Evolutionary conservation across 2,113 vertebrate species (phyloP).

Genomic region (Puma concolor): DNA sequence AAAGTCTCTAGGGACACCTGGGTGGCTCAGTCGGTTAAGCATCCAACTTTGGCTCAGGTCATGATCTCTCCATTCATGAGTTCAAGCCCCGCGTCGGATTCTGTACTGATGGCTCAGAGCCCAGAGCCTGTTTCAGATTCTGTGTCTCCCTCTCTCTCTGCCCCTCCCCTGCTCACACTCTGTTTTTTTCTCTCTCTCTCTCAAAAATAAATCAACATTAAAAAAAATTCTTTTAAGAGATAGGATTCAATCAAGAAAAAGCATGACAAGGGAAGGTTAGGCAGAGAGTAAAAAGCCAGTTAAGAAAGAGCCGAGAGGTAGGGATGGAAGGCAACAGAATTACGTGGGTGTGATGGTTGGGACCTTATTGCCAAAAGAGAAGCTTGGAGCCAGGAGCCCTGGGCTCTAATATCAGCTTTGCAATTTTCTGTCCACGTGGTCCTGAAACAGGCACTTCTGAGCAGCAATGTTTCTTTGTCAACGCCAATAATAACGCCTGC

Average conservation of each 20-base stretch:
- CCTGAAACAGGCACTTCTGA: conserved; percentile 3
- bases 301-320: background rate
- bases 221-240: background rate
- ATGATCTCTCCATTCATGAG: no score
- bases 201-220: no score
- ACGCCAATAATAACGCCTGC: background rate
- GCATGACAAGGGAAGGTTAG: background rate
- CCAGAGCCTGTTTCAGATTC: no score
- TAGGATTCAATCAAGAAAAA: conserved; percentile 3
- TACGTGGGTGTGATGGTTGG: background rate
- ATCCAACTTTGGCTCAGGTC: no score
- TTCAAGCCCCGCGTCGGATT: no score
- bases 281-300: background rate
- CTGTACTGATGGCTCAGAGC: no score
- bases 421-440: background rate
- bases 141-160: no score
- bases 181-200: no score
- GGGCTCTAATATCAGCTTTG: background rate
- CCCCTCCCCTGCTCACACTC: no score
- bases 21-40: no score
- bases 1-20: no score
- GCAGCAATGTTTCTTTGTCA: background rate
- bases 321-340: background rate
- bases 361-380: background rate
- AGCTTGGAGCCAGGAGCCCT: background rate